Evolutionary conservation across 2,888 invertebrate species (phyloP), one percentile per base, ranked within the genome.

Genomic region (Allophyes oxyacanthae): DNA sequence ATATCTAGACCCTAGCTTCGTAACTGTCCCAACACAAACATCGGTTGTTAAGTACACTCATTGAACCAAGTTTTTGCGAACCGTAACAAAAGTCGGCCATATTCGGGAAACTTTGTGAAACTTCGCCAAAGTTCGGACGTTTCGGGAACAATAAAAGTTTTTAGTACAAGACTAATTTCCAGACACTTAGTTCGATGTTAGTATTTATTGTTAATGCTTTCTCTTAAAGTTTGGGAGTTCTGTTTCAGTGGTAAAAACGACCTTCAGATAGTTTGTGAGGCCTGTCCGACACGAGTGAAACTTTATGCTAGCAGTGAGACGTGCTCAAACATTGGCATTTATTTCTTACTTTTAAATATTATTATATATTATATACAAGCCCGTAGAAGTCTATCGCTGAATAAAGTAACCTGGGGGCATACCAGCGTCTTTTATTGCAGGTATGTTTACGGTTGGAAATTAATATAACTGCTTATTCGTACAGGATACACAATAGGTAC

Each of bases 151-250:
- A 72, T 72, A 62, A 69, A 72, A 66, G 45, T 62, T 67, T 52
- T 46, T 46, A 57, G 49, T 56, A 32, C 20, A 37, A 58, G 62
- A 58, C 57, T 72, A 72, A 72, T 72, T 52, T 50, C 59, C 65
- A 59, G 52, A 52, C 52, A 46, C 45, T 56, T 40, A 62, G 44
- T 67, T 56, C 36, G 33, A 51, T 53, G 63, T 62, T 43, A 67
- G 68, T 62, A 66, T 66, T 66, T 66, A 66, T 67, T 57, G 66
- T 50, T 67, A 67, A 67, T 62, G 34, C 56, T 61, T 41, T 67
- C 41, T 46, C 49, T 32, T 45, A 15, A 56, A 67, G 48, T 62
- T 67, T 50, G 67, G 44, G 50, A 36, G 20, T 42, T 53, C 41
- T 34, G 49, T 53, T 34, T 49, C 43, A 20, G 20, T 55, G 46